Percentiles rank a stretch among this genome's conserved stretches.
Conservation (phyloP, 2,113 vertebrate genomes). For the Hippocampus mohnikei region DNA sequence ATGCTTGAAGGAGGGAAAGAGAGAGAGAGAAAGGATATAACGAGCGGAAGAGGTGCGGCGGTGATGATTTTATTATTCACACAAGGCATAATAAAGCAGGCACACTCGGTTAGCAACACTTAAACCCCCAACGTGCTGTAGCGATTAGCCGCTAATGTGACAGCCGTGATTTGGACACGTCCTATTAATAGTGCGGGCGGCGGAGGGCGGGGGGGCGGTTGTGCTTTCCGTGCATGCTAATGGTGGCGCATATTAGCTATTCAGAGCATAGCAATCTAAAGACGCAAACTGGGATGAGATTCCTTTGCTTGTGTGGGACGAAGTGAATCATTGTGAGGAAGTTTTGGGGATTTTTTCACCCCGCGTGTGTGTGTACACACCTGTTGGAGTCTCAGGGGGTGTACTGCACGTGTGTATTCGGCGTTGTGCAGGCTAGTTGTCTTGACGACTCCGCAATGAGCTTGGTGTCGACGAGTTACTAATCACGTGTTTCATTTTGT, state of each 20-base stretch:
- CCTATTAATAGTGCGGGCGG: conserved; percentile 70
- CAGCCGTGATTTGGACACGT: conserved; percentile 72
- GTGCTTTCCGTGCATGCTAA: conserved; percentile 66
- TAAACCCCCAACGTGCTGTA: conserved; percentile 66
- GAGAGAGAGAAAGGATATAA: conserved; percentile 28
- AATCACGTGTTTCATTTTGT: too few relatives aligned
- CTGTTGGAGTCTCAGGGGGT: conserved; percentile 39
- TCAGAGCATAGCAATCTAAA: conserved; percentile 60
- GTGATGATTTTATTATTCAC: conserved; percentile 72
- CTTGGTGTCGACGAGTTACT: too few relatives aligned
- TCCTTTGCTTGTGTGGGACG: conserved; percentile 8
- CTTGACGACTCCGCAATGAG: too few relatives aligned
- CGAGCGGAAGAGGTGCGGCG: conserved; percentile 21
- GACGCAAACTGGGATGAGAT: conserved; percentile 35
- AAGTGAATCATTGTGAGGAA: conserved; percentile 6
- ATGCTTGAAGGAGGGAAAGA: conserved; percentile 22
- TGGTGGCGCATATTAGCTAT: conserved; percentile 62
- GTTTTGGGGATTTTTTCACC: too few relatives aligned
- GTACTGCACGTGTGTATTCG: background rate
- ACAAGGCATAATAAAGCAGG: conserved; percentile 77
- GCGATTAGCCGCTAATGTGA: conserved; percentile 68
- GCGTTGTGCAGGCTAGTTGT: too few relatives aligned
- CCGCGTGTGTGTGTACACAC: too few relatives aligned
- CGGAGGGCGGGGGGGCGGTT: conserved; percentile 10
- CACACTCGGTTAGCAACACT: conserved; percentile 71